Evolutionary conservation across 2,113 vertebrate genomes (phyloP).

Genomic region (Orthonyx spaldingii): DNA sequence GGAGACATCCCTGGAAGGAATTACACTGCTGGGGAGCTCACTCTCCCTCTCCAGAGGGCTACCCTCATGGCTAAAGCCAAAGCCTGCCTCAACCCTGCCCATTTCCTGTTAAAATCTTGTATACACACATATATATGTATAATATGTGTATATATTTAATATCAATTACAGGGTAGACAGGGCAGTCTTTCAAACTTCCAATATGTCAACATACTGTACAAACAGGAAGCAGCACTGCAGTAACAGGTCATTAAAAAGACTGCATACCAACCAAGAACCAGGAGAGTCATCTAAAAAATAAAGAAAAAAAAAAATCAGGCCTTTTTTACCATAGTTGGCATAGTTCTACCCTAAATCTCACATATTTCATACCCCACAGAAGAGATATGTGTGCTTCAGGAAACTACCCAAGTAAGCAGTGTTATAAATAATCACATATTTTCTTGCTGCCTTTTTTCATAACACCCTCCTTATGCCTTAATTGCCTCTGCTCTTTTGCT

Average conservation of each 20-base stretch:
- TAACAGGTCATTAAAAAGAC: constrained; percentile 36
- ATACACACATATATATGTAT: not conserved
- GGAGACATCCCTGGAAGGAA: not conserved
- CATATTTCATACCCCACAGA: not conserved
- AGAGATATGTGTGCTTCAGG: not conserved
- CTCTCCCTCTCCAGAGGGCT: not conserved
- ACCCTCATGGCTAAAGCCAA: not conserved
- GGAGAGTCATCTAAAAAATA: not conserved
- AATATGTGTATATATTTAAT: not conserved
- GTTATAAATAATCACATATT: not conserved
- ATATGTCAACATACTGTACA: not conserved
- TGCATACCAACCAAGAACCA: not conserved
- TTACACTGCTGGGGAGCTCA: not conserved
- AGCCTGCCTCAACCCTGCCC: not conserved
- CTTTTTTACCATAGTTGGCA: not conserved
- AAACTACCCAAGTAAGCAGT: not conserved
- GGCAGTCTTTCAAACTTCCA: constrained; percentile 23
- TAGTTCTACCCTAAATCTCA: not conserved
- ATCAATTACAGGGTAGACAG: constrained; percentile 16
- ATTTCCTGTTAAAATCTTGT: not conserved
- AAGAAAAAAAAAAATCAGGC: not conserved
- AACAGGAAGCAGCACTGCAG: constrained; percentile 32
- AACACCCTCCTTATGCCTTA: not conserved
- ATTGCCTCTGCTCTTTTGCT: not conserved
- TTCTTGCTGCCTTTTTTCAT: not conserved